Percentiles rank a stretch among this genome's conserved stretches.
Conservation (phyloP, 2,888 invertebrate species). For the Epicampocera succincta region DNA sequence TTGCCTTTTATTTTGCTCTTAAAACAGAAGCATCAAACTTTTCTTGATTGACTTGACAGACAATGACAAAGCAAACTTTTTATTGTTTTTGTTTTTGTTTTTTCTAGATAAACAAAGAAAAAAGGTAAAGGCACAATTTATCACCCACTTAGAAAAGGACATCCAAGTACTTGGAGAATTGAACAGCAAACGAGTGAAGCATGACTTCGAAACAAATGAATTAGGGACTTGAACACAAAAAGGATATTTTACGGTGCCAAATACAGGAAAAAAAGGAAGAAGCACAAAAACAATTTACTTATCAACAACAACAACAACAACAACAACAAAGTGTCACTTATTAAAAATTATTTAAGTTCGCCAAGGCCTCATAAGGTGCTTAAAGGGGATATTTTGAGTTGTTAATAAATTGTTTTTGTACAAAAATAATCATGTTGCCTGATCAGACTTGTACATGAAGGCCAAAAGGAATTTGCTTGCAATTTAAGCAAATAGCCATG, state of each 20-base stretch:
- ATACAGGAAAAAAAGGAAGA: neutral
- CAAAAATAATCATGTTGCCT: neutral
- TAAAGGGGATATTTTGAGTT: too few species aligned
- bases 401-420: too few species aligned
- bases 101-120: neutral
- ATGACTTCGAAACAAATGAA: neutral
- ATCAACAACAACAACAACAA: too few species aligned
- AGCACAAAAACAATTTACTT: too few species aligned
- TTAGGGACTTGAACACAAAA: neutral
- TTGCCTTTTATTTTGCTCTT: too few species aligned
- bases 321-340: too few species aligned
- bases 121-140: neutral
- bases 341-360: too few species aligned
- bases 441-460: neutral
- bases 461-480: neutral
- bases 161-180: constrained; percentile 2
- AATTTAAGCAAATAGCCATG: neutral
- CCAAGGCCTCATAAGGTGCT: too few species aligned
- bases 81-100: too few species aligned
- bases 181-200: neutral
- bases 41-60: too few species aligned
- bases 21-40: too few species aligned
- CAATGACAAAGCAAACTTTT: too few species aligned
- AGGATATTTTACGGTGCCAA: neutral
- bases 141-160: neutral